phyloP scores from a whole-genome alignment of 2,888 invertebrate species.

The Calameuta pallipes region DNA sequence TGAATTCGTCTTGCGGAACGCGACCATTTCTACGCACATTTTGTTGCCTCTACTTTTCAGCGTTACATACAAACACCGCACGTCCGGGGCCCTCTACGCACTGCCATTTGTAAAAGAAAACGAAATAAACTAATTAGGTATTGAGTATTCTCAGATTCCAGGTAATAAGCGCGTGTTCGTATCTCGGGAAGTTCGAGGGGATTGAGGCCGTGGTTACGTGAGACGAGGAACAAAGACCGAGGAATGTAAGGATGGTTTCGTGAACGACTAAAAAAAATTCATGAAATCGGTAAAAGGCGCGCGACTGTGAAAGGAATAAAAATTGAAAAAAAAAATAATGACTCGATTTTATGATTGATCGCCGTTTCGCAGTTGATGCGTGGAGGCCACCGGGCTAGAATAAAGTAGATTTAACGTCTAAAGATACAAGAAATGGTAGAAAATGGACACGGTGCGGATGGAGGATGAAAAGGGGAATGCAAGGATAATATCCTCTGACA shows the following conservation, averaged over 20 bases:
- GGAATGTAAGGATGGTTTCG: not conserved
- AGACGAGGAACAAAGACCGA: not conserved
- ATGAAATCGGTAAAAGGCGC: not conserved
- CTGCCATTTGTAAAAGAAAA: conserved; percentile 21
- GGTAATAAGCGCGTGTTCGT: not conserved
- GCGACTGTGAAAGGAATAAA: not conserved
- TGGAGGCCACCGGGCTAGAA: conserved; percentile 36
- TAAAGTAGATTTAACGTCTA: conserved; percentile 16
- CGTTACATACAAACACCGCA: conserved; percentile 28
- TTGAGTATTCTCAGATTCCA: conserved; percentile 35
- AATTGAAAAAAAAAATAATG: conserved; percentile 10
- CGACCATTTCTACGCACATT: conserved; percentile 21
- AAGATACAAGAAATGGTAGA: conserved; percentile 14
- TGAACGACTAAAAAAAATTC: not conserved
- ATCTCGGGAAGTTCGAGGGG: not conserved
- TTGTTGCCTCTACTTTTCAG: conserved; percentile 18
- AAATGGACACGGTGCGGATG: not conserved
- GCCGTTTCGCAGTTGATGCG: conserved; percentile 23
- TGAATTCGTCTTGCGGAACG: conserved; percentile 35
- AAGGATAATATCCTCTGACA: not conserved
- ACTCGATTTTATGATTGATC: conserved; percentile 5
- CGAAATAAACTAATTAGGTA: conserved; percentile 17
- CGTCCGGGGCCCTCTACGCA: conserved; percentile 27
- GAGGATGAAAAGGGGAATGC: not conserved
- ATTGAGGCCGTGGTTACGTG: not conserved